A percentile compares a stretch with the other conserved stretches of the same genome.
Conservation (phyloP, 1,140 invertebrate genomes). For the Diprion similis region DNA sequence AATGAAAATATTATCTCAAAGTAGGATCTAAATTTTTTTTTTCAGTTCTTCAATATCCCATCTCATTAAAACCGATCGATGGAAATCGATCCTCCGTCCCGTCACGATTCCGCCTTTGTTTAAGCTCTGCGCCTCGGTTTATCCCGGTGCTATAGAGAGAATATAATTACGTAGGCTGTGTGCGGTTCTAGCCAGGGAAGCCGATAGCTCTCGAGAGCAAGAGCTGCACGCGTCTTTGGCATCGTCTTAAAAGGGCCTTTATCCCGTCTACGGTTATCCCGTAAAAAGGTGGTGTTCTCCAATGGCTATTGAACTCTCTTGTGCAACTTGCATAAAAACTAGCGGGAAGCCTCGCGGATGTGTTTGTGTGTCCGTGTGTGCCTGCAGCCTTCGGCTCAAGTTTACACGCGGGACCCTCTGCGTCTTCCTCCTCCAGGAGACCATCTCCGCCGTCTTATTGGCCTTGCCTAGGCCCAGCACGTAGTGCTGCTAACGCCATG, state of each 20-base stretch:
- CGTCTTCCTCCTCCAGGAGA: not conserved
- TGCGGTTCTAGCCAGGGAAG: not conserved
- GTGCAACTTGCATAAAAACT: constrained; percentile 15
- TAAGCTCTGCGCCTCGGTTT: no score
- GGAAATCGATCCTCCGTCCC: no score
- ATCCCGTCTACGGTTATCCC: not conserved
- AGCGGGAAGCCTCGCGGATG: not conserved
- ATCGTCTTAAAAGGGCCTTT: not conserved
- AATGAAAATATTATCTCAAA: no score
- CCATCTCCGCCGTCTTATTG: not conserved
- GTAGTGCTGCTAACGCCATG: not conserved
- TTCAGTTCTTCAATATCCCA: no score
- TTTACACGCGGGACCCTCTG: not conserved
- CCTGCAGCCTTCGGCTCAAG: not conserved
- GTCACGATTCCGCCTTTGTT: no score
- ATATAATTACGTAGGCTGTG: not conserved
- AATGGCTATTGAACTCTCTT: constrained; percentile 15
- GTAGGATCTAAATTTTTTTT: no score
- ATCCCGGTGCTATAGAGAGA: not conserved
- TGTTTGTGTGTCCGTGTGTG: not conserved
- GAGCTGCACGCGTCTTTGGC: not conserved
- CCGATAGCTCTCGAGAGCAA: not conserved
- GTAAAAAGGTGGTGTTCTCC: not conserved
- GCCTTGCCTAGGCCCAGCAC: constrained; percentile 4
- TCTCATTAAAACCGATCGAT: no score